phyloP scores from a whole-genome alignment of 2,797 vertebrate species.

The Hozukius guyotensis region DNA sequence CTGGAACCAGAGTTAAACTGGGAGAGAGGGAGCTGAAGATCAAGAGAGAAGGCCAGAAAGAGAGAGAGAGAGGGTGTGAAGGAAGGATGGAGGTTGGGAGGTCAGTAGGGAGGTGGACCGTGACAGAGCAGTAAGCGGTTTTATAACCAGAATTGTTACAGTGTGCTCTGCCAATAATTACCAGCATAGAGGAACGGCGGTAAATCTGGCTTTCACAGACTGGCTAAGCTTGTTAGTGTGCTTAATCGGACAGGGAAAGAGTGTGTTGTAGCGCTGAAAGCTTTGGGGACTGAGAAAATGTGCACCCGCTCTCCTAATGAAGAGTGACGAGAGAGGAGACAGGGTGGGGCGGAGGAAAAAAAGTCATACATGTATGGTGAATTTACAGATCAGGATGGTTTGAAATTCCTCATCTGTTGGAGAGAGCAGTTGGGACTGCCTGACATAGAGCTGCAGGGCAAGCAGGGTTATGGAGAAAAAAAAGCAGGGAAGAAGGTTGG shows the following conservation, averaged over 20 bases:
- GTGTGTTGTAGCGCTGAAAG: constrained; percentile 63
- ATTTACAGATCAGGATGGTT: constrained; percentile 39
- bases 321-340: constrained; percentile 31
- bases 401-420: constrained; percentile 56
- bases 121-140: constrained; percentile 73
- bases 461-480: background rate
- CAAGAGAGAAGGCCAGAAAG: constrained; percentile 21
- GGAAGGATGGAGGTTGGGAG: constrained; percentile 45
- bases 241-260: constrained; percentile 78
- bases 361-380: constrained; percentile 40
- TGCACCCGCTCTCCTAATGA: constrained; percentile 41
- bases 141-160: constrained; percentile 75
- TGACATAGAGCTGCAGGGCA: background rate
- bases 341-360: background rate
- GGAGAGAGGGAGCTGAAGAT: constrained; percentile 47
- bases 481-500: background rate
- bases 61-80: constrained; percentile 35
- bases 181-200: constrained; percentile 58
- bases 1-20: constrained; percentile 54
- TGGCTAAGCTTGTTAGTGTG: constrained; percentile 77
- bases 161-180: constrained; percentile 73
- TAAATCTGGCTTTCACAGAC: constrained; percentile 76
- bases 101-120: constrained; percentile 60
- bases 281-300: constrained; percentile 56
- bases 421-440: constrained; percentile 1